Percentiles rank a stretch among this genome's conserved stretches.
Conservation (phyloP, 2,888 invertebrate genomes). For the Sphaeridia pumilis region DNA sequence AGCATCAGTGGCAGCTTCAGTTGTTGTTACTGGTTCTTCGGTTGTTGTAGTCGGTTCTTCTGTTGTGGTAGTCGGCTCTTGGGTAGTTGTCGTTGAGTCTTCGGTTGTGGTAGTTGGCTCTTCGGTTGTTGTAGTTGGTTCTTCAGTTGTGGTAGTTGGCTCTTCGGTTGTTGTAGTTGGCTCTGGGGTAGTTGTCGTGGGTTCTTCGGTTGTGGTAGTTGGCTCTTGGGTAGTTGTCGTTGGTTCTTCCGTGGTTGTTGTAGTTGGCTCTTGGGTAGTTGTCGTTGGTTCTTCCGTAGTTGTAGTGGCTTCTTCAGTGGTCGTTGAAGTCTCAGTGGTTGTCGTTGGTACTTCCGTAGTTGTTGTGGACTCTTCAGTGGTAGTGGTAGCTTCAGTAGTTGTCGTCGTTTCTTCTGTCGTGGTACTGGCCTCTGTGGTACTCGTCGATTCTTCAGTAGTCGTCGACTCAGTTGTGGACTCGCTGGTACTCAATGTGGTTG, state of each 20-base stretch:
- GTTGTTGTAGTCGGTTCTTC: neutral
- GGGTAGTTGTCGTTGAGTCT: neutral
- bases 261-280: neutral
- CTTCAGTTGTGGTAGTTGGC: constrained; percentile 3
- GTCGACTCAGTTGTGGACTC: neutral
- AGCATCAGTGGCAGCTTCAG: constrained; percentile 1
- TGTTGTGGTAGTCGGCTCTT: neutral
- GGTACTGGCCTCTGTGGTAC: neutral
- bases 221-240: neutral
- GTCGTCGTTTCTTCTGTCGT: neutral
- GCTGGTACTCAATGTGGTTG: neutral
- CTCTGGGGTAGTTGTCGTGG: neutral
- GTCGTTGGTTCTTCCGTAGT: neutral
- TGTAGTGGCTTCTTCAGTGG: neutral
- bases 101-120: constrained; percentile 3
- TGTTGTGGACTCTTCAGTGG: neutral
- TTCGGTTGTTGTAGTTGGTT: constrained; percentile 8
- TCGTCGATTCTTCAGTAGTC: neutral
- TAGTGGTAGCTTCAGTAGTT: neutral
- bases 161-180: constrained; percentile 2
- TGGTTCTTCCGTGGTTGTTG: neutral
- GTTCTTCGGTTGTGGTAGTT: constrained; percentile 1
- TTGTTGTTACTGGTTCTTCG: neutral
- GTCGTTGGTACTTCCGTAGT: neutral
- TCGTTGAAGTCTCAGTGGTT: neutral